These are phyloP conservation scores for Limnothrissa miodon DNA, from an alignment of 2,113 vertebrate species.

Conservation along the genomic window DNA sequence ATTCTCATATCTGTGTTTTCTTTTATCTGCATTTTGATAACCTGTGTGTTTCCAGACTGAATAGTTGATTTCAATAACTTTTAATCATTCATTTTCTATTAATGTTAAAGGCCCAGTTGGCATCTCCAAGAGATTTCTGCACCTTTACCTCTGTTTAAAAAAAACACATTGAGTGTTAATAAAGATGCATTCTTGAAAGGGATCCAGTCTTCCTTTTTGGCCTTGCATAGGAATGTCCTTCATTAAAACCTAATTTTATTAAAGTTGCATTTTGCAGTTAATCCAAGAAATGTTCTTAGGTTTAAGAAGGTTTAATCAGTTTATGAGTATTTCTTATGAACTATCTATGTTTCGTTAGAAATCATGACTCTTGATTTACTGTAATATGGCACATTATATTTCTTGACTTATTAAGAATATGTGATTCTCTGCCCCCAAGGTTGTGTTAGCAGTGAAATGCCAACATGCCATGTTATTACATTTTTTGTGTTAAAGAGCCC, in stretches of 20 bases:
- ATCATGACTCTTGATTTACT: background rate
- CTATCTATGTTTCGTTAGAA: background rate
- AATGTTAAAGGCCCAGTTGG: background rate
- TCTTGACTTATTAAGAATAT: too few relatives aligned
- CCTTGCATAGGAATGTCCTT: background rate
- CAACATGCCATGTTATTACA: background rate
- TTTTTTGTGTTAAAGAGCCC: too few relatives aligned
- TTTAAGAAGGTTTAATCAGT: too few relatives aligned
- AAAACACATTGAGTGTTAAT: constrained; percentile 66
- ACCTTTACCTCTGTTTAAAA: constrained; percentile 65
- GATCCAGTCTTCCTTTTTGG: background rate
- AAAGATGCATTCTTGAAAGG: background rate
- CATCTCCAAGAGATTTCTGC: constrained; percentile 31
- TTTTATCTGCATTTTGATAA: background rate
- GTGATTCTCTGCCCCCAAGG: background rate
- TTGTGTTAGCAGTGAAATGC: background rate
- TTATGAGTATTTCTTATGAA: background rate
- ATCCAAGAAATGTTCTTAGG: too few relatives aligned
- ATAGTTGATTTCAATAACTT: background rate
- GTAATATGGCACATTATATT: background rate
- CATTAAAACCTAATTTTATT: background rate
- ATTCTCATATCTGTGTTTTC: background rate
- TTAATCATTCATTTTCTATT: background rate
- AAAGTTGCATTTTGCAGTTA: background rate
- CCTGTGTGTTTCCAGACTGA: constrained; percentile 10